Base-by-base conservation (phyloP, 2,113 vertebrate genomes). In the Beaufortia kweichowensis region DNA sequence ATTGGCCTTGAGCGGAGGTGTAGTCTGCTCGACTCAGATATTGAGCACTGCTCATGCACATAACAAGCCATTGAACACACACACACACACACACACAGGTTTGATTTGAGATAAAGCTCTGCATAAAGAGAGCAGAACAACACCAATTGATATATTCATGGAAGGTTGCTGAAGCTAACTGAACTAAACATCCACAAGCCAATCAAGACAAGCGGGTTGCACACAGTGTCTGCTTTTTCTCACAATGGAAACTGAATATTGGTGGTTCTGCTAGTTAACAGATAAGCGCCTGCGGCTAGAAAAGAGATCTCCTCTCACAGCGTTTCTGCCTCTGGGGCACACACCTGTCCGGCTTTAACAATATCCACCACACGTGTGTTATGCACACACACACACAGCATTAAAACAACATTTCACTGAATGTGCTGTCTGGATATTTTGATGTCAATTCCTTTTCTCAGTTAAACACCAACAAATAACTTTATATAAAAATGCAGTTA, bases 311-410 rank as follows among this genome's bases (percentile, higher is more conserved):
- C 62, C 78, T 81, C 74, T 41, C 63, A 69, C 67, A 66, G 75
- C 76, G 33, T 31, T 46, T 43, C 14, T 66, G 62, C 57, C 84
- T 57, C 55, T 17, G 43, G 82, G 79, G 75, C 46, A 50, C 29
- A 74, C 83, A 89, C 84, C 83, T 86, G 85, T 75, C 84, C 68
- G 65, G 35, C 78, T n/a, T n/a, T n/a, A n/a, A n/a, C n/a, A n/a
- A n/a, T n/a, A n/a, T n/a, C n/a, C n/a, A n/a, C n/a, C 65, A 76
- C 79, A 62, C 63, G 75, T 85, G 82, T 75, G 86, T 88, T 66
- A 84, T 79, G 64, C 41, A 28, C 39, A 53, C 72, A 75, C 39
- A 79, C 82, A 65, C 21, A 46, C 69, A 43, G 21, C 55, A 57
- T 23, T 26, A 43, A 41, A 21, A 23, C n/a, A 15, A 41, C 12